Conservation (phyloP, 2,797 vertebrate genomes). For the Brachyalestes nurse region DNA sequence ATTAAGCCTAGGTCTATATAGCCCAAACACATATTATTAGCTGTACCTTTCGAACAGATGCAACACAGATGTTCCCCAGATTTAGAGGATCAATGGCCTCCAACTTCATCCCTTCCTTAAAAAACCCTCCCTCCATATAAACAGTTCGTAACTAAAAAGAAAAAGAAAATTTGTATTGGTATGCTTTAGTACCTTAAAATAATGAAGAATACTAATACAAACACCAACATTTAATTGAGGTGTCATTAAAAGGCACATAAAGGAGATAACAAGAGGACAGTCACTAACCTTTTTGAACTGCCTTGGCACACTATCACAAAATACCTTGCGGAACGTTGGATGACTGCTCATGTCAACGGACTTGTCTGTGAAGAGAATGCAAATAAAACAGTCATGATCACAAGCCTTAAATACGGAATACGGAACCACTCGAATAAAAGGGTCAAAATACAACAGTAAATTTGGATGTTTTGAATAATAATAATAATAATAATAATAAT, state of each 20-base stretch:
- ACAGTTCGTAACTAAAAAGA: slow-evolving; percentile 84
- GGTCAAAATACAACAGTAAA: too few relatives aligned
- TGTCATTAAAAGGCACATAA: neutral
- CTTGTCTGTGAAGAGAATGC: slow-evolving; percentile 64
- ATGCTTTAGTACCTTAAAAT: neutral
- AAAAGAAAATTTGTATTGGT: neutral
- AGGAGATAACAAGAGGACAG: neutral
- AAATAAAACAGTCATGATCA: neutral
- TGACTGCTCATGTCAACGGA: slow-evolving; percentile 72
- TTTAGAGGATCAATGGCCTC: slow-evolving; percentile 96
- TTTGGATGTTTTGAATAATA: too few relatives aligned
- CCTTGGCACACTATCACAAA: slow-evolving; percentile 78
- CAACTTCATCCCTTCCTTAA: slow-evolving; percentile 93
- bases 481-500: too few relatives aligned
- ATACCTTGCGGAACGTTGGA: slow-evolving; percentile 80
- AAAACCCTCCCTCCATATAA: slow-evolving; percentile 89
- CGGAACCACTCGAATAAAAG: neutral
- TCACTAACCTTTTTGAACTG: slow-evolving; percentile 89
- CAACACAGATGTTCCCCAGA: slow-evolving; percentile 92
- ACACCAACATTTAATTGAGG: neutral
- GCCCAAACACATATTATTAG: neutral
- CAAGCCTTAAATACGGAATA: neutral
- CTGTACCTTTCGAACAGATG: slow-evolving; percentile 89
- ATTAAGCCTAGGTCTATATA: neutral
- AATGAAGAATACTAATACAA: neutral